Evolutionary conservation across 2,113 vertebrate species (phyloP).

Genomic region (Pyxicephalus adspersus): DNA sequence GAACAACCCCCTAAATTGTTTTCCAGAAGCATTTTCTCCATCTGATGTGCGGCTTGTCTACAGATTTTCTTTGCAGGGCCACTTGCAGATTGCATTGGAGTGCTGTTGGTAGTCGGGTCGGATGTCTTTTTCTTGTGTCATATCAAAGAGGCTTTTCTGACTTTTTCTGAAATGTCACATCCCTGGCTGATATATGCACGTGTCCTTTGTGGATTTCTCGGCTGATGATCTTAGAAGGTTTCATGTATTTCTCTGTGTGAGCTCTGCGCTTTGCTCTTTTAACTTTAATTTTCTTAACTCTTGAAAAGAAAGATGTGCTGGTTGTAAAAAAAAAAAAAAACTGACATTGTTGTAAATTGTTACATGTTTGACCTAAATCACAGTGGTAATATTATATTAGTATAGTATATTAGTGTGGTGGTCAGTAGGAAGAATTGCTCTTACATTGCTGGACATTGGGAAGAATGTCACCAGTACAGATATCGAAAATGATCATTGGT

Average conservation of each 20-base stretch:
- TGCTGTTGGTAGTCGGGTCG: not conserved
- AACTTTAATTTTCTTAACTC: not conserved
- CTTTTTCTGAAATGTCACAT: constrained; percentile 14
- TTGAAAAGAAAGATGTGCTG: too few species aligned
- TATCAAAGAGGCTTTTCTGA: constrained; percentile 26
- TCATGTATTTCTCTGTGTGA: not conserved
- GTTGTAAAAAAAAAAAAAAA: too few species aligned
- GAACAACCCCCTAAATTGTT: too few species aligned
- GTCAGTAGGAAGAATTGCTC: too few species aligned
- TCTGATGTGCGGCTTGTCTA: too few species aligned
- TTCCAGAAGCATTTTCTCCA: not conserved
- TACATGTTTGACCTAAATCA: too few species aligned
- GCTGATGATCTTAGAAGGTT: not conserved
- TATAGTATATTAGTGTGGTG: too few species aligned
- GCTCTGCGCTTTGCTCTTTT: not conserved
- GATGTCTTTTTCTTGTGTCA: constrained; percentile 6
- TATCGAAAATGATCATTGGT: too few species aligned
- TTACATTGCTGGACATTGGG: too few species aligned
- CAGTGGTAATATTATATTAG: too few species aligned
- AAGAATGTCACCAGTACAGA: too few species aligned
- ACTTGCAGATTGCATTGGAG: not conserved
- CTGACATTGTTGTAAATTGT: too few species aligned
- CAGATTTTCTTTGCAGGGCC: not conserved
- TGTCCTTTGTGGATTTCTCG: not conserved
- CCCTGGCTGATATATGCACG: not conserved